Percentiles rank a stretch among this genome's conserved stretches.
These are phyloP conservation scores for Notarius lentiginosus DNA, from an alignment of 2,113 vertebrate species.

Conservation along the genomic window DNA sequence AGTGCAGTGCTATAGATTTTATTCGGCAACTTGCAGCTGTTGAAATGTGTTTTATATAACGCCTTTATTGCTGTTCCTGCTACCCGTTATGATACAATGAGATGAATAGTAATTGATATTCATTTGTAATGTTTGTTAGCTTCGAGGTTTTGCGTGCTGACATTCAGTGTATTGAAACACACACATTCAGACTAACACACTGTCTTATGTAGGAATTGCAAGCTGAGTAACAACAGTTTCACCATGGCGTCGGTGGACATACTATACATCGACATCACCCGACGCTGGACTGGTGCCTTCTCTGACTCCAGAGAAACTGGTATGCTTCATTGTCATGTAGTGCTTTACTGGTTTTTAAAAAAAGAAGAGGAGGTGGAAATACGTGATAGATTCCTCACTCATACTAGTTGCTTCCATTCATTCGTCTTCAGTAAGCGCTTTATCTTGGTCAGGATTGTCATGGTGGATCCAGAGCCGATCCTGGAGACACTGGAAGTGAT, in stretches of 20 bases:
- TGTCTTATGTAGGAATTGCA: constrained; percentile 82
- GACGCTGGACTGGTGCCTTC: constrained; percentile 79
- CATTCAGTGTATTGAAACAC: too few species aligned
- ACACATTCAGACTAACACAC: background rate
- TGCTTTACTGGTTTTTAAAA: too few species aligned
- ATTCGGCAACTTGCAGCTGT: too few species aligned
- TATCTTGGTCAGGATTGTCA: too few species aligned
- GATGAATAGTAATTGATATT: background rate
- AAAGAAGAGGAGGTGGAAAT: too few species aligned
- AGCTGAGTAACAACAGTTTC: constrained; percentile 85
- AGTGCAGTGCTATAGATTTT: too few species aligned
- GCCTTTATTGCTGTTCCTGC: background rate
- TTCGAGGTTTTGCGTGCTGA: background rate
- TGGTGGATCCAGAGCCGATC: too few species aligned
- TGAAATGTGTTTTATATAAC: background rate
- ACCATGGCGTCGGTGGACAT: constrained; percentile 95
- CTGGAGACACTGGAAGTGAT: too few species aligned
- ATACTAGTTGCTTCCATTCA: too few species aligned
- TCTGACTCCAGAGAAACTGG: constrained; percentile 86
- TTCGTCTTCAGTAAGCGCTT: too few species aligned
- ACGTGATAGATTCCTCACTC: too few species aligned
- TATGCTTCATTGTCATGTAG: constrained; percentile 55
- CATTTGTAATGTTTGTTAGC: background rate
- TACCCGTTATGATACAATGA: background rate
- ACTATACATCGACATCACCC: constrained; percentile 94